Evolutionary conservation across 2,113 vertebrate species (phyloP), one percentile per base, ranked within the genome.

Genomic region (Psettodes erumei): DNA sequence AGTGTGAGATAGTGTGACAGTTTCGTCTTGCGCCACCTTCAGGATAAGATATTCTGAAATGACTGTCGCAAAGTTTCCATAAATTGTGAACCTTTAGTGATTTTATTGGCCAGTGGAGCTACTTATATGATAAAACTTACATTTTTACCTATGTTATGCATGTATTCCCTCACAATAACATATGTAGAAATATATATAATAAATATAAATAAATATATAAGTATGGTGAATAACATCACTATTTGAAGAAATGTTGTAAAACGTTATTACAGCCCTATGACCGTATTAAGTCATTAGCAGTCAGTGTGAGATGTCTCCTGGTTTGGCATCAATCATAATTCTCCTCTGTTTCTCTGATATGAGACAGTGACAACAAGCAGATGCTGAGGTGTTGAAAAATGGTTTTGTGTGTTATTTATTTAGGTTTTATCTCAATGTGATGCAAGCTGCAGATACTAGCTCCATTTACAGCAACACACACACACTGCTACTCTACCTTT

Each of bases 351-450:
- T 16, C 33, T 74, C 65, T 47, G 81, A 66, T 56, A 61, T 21
- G 65, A 60, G 16, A 25, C 75, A 0, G 37, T 43, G 47, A 71
- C 81, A 30, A 54, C 4, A 47, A 79, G 75, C 75, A 71, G 67
- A 51, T 50, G 61, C 2, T 23, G 48, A 7, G 53, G 66, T 21
- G 56, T 5, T 73, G 73, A 63, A 63, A 81, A 81, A 81, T 71
- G 76, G 21, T 63, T 77, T 30, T 23, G 63, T 42, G 68, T 33
- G 30, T 58, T 77, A 78, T 81, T 78, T 83, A 45, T 64, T 83
- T 74, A 77, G 62, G 66, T 69, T 33, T 77, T 83, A 81, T 86
- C 81, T 81, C 16, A 1, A 25, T 8, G 53, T 11, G 77, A 77
- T 75, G 64, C 70, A 83, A 68, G 33, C 35, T 5, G 25, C 43